phyloP scores from a whole-genome alignment of 2,888 invertebrate genomes.

The Lacanobia wlatinum region DNA sequence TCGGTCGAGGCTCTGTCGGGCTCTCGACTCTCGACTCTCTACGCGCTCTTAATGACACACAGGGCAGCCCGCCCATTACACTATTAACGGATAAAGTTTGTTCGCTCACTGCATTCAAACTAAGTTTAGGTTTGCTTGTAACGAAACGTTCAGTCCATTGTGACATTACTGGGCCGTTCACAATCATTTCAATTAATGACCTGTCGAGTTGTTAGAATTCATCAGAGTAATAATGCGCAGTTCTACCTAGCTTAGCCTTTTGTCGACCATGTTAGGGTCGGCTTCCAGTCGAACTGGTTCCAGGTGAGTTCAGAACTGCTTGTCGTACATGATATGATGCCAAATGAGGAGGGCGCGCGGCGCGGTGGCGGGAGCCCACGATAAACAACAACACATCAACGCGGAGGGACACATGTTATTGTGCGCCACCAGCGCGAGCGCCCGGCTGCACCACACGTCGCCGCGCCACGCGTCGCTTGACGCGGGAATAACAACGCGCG shows the following conservation, averaged over 20 bases:
- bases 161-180: not conserved
- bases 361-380: not conserved
- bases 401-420: not conserved
- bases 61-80: not conserved
- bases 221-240: not conserved
- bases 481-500: not conserved
- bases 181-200: not conserved
- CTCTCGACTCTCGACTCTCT: not conserved
- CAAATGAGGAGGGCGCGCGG: not conserved
- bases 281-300: not conserved
- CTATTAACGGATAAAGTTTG: slow-evolving; percentile 6
- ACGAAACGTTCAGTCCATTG: not conserved
- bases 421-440: not conserved
- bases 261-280: not conserved
- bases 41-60: not conserved
- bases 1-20: not conserved
- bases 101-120: not conserved
- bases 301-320: not conserved
- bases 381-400: not conserved
- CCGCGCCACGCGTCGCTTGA: too few species aligned
- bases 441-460: too few species aligned
- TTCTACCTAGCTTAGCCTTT: too few species aligned
- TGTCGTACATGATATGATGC: not conserved
- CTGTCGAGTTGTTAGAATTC: not conserved
- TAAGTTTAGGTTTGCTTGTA: not conserved